phyloP scores from a whole-genome alignment of 2,113 vertebrate species.

The Dromaius novaehollandiae region DNA sequence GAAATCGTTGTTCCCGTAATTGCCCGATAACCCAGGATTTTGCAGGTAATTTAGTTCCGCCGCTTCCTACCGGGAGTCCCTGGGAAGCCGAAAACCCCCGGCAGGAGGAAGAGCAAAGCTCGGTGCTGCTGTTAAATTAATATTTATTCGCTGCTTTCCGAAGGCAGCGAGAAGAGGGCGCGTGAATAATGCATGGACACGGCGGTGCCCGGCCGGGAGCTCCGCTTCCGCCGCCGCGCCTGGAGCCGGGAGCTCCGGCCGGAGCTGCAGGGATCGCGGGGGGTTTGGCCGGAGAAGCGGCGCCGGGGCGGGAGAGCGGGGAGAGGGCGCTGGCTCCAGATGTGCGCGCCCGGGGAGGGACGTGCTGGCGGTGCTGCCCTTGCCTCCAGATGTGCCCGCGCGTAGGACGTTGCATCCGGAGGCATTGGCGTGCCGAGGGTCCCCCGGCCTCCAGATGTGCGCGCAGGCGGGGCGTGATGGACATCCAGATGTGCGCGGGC shows the following conservation, averaged over 20 bases:
- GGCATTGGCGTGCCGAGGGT: too few relatives aligned
- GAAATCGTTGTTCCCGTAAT: neutral
- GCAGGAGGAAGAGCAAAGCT: conserved; percentile 24
- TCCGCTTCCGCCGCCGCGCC: too few relatives aligned
- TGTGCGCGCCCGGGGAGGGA: neutral
- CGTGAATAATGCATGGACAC: conserved; percentile 51
- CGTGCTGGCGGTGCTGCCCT: too few relatives aligned
- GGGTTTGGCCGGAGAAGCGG: too few relatives aligned
- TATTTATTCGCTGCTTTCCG: conserved; percentile 54
- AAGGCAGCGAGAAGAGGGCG: neutral
- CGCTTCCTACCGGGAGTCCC: neutral
- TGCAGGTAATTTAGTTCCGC: neutral
- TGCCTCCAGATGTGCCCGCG: too few relatives aligned
- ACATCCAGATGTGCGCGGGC: neutral
- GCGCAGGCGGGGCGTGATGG: neutral
- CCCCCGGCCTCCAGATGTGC: neutral
- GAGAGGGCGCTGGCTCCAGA: neutral
- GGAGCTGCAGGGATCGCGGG: neutral
- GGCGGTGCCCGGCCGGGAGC: neutral
- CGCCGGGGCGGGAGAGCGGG: too few relatives aligned
- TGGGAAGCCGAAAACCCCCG: neutral
- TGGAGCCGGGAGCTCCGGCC: neutral
- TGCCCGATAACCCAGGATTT: neutral
- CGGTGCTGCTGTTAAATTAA: conserved; percentile 36
- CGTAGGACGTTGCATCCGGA: too few relatives aligned